phyloP scores from a whole-genome alignment of 2,113 vertebrate genomes.

The Leptodactylus fuscus region DNA sequence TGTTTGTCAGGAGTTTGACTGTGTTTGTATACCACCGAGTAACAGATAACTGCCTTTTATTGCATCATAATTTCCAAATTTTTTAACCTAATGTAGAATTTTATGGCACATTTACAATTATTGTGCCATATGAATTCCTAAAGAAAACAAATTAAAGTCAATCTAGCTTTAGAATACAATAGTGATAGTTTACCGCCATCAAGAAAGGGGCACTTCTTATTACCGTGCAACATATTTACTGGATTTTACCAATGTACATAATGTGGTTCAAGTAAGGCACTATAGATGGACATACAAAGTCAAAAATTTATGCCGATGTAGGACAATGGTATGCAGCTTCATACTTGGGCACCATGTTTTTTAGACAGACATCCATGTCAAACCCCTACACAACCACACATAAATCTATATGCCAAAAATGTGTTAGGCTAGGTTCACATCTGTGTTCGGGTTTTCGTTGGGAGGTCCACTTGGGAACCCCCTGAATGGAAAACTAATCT shows the following conservation, averaged over 20 bases:
- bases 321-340: not conserved
- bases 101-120: not conserved
- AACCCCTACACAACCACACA: not conserved
- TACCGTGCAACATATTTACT: not conserved
- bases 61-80: not conserved
- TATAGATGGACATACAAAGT: not conserved
- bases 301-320: not conserved
- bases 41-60: slow-evolving; percentile 11
- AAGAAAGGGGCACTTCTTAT: not conserved
- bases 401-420: too few species aligned
- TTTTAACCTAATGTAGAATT: not conserved
- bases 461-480: too few species aligned
- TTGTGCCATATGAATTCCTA: not conserved
- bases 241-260: not conserved
- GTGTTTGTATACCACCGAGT: slow-evolving; percentile 7
- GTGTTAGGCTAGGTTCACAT: too few species aligned
- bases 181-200: not conserved
- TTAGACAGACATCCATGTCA: too few species aligned
- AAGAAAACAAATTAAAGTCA: too few species aligned
- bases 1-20: not conserved
- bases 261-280: not conserved
- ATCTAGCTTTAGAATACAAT: not conserved
- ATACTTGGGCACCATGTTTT: not conserved
- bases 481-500: too few species aligned
- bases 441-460: too few species aligned